Evolutionary conservation across 2,888 invertebrate species (phyloP).

Genomic region (Neria commutata): DNA sequence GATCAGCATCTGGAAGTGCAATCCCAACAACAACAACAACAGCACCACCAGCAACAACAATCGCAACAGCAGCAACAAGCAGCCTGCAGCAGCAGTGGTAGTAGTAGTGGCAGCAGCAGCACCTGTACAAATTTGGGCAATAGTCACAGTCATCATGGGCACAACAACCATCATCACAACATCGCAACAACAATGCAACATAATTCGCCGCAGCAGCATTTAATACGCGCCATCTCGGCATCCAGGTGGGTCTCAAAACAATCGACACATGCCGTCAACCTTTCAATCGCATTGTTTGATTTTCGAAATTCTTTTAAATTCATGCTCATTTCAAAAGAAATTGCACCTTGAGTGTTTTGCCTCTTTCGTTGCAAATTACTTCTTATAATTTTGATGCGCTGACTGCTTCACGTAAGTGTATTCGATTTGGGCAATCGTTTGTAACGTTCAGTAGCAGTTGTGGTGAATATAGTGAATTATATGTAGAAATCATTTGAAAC

Average conservation of each 20-base stretch:
- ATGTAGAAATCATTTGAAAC: too few species aligned
- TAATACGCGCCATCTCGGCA: constrained; percentile 59
- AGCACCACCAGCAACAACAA: constrained; percentile 28
- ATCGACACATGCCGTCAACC: not conserved
- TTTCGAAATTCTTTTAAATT: not conserved
- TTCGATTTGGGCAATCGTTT: too few species aligned
- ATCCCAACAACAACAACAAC: constrained; percentile 31
- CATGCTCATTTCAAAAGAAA: constrained; percentile 1
- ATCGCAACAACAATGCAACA: constrained; percentile 39
- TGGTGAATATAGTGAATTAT: too few species aligned
- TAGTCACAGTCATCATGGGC: constrained; percentile 30
- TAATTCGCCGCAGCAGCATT: constrained; percentile 53
- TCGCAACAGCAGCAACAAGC: constrained; percentile 19
- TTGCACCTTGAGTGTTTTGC: not conserved
- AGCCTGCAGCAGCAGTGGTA: constrained; percentile 22
- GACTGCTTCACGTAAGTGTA: too few species aligned
- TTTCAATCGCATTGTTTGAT: not conserved
- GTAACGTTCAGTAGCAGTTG: too few species aligned
- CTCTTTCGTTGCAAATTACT: not conserved
- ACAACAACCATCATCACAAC: constrained; percentile 36
- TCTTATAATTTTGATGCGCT: not conserved
- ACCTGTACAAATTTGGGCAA: constrained; percentile 14
- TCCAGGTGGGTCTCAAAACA: constrained; percentile 52
- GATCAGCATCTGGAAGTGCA: constrained; percentile 73
- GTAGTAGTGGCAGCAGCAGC: constrained; percentile 19